These are phyloP conservation scores for Myotis findleyi DNA, from an alignment of 2,797 vertebrate genomes.

Conservation along the genomic window DNA sequence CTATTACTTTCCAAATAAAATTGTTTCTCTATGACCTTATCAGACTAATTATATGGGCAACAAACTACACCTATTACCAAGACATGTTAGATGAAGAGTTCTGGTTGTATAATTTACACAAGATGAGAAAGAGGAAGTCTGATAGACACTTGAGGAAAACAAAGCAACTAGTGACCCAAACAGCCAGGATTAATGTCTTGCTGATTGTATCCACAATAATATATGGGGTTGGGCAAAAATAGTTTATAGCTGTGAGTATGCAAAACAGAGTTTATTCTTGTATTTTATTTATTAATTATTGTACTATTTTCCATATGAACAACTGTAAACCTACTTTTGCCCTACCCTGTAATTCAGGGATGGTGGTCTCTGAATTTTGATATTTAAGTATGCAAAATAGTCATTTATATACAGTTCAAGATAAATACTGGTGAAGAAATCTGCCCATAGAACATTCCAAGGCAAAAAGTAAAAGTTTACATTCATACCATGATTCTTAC, in stretches of 20 bases:
- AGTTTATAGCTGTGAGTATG: not conserved
- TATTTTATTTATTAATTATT: not conserved
- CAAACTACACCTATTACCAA: not conserved
- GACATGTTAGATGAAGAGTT: not conserved
- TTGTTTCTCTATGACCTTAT: not conserved
- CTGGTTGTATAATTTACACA: not conserved
- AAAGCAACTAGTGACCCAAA: not conserved
- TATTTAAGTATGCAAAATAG: not conserved
- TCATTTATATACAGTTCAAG: not conserved
- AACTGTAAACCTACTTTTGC: not conserved
- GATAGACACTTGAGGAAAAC: not conserved
- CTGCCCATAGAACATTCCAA: not conserved
- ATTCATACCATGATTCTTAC: not conserved
- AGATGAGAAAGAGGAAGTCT: not conserved
- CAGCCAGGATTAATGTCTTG: not conserved
- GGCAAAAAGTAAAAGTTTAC: slow-evolving; percentile 27
- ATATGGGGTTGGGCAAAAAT: not conserved
- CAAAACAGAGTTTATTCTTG: not conserved
- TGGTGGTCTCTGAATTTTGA: not conserved
- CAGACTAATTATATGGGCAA: not conserved
- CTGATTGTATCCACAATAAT: not conserved
- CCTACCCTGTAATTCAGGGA: not conserved
- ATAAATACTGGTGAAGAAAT: not conserved
- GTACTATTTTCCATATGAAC: not conserved
- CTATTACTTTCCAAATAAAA: not conserved